Evolutionary conservation across 2,888 invertebrate species (phyloP), one percentile per base, ranked within the genome.

Genomic region (Gymnocheta viridis): DNA sequence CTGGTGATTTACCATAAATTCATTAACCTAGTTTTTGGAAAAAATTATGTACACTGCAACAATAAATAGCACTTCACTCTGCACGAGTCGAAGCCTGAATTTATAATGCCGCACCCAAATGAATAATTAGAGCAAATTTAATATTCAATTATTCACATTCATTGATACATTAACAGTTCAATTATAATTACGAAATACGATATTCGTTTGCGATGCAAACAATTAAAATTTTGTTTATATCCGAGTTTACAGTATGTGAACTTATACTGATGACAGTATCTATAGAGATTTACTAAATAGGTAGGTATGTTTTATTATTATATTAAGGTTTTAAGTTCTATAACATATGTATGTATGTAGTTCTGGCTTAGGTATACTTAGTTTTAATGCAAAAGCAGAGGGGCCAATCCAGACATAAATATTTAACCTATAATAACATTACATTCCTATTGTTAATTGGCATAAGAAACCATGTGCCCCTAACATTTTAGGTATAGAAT

Each of bases 61-160:
- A 4, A n/a, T 35, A 29, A 17, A 47, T 24, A 44, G 14, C 29
- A 64, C 12, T 64, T 14, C 17, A 24, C n/a, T n/a, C n/a, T n/a
- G n/a, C 17, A 29, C 38, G 4, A 49, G 9, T 24, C 24, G 24
- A 66, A 19, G 24, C 19, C 67, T 77, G 38, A 58, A 60, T 60
- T 77, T 69, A 38, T 62, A 32, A 70, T 72, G 82, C 82, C 82
- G 82, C 82, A 73, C 82, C 82, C 77, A 72, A 72, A 58, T 60
- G 24, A 60, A 73, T 73, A 78, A 82, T 73, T 78, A 73, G 60
- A 78, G 54, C 66, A 67, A 74, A 60, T 69, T 81, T 32, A 69
- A 62, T 66, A 60, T 74, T 44, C n/a, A 74, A 69, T 67, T 81
- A 64, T 64, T 29, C n/a, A 47, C 44, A 62, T 54, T 35, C 54